These are phyloP conservation scores for Callyntrura sp. DNA, from an alignment of 2,888 invertebrate genomes.

Conservation along the genomic window DNA sequence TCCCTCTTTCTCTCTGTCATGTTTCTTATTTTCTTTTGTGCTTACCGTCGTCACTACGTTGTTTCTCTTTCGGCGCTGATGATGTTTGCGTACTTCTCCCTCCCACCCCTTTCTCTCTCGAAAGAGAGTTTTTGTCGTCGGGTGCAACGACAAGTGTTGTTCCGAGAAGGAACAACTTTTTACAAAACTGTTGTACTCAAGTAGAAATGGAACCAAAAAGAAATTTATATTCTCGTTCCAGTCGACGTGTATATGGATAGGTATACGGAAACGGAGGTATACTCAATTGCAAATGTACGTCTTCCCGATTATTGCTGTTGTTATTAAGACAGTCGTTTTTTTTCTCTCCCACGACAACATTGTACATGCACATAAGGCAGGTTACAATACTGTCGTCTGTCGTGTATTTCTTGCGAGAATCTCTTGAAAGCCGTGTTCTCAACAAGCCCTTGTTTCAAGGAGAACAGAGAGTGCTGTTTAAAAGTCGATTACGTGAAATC, in stretches of 20 bases:
- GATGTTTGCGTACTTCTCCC: neutral
- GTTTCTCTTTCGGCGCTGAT: neutral
- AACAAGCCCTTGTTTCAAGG: neutral
- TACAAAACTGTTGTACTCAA: neutral
- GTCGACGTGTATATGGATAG: too few relatives aligned
- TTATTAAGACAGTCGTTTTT: conserved; percentile 8
- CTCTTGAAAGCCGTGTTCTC: neutral
- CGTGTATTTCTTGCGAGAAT: conserved; percentile 9
- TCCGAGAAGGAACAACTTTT: neutral
- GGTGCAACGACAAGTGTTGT: neutral
- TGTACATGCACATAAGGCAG: too few relatives aligned
- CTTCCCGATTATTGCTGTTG: conserved; percentile 30
- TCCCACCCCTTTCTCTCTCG: neutral
- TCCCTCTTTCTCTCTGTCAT: neutral
- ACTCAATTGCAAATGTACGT: neutral
- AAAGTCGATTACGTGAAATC: conserved; percentile 63
- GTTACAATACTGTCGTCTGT: too few relatives aligned
- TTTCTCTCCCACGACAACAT: neutral
- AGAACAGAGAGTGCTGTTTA: neutral
- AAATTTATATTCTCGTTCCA: too few relatives aligned
- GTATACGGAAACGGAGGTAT: too few relatives aligned
- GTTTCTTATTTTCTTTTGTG: conserved; percentile 20
- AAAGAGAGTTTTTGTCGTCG: neutral
- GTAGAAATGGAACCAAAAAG: neutral
- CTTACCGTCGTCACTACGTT: conserved; percentile 15